Conservation (phyloP, 2,888 invertebrate species). For the Rhingia rostrata region DNA sequence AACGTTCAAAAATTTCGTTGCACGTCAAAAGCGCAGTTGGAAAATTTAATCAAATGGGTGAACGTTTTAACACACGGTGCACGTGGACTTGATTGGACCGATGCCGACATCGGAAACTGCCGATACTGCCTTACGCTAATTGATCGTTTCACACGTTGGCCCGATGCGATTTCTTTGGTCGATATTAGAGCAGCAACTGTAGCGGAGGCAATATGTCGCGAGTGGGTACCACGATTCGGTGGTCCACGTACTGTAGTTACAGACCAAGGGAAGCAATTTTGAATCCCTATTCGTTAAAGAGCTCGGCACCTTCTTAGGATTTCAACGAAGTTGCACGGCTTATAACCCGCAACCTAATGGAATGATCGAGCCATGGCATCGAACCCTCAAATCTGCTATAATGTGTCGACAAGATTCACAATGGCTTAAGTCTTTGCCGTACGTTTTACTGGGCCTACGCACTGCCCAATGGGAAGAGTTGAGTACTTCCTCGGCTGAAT, state of each 20-base stretch:
- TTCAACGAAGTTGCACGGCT: background rate
- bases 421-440: too few species aligned
- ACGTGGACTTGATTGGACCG: slow-evolving; percentile 33
- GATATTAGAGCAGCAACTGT: slow-evolving; percentile 1
- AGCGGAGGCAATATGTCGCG: background rate
- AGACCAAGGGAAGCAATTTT: slow-evolving; percentile 30
- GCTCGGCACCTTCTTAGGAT: background rate
- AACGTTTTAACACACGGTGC: slow-evolving; percentile 75
- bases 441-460: slow-evolving; percentile 75
- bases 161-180: slow-evolving; percentile 8
- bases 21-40: slow-evolving; percentile 44
- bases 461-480: slow-evolving; percentile 76
- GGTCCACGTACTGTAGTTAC: background rate
- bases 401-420: too few species aligned
- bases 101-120: slow-evolving; percentile 3
- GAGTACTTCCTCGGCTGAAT: slow-evolving; percentile 75
- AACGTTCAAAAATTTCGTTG: slow-evolving; percentile 39
- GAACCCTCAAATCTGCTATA: too few species aligned
- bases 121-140: slow-evolving; percentile 13
- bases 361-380: too few species aligned
- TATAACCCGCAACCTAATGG: too few species aligned
- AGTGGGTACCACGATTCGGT: slow-evolving; percentile 8
- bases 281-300: background rate
- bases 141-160: slow-evolving; percentile 15
- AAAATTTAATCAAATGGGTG: slow-evolving; percentile 73